Base-by-base conservation (phyloP, 2,888 invertebrate species). In the Hemistola chrysoprasaria region DNA sequence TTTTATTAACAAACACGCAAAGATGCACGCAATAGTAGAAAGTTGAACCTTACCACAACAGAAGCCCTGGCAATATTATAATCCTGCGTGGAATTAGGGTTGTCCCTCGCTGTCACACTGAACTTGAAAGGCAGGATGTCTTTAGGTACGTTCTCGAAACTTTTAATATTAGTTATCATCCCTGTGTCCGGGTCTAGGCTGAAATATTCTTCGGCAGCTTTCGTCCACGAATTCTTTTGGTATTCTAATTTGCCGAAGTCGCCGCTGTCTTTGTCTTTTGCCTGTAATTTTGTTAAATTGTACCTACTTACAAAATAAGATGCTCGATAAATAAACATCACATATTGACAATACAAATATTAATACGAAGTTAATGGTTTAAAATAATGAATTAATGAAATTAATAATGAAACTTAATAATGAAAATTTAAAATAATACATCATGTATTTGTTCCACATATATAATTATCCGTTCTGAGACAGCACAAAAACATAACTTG, bases 181-280 rank as follows among this genome's bases (percentile, higher is more conserved):
- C 97, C 97, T 0, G 95, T 93, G 8, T 91, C 92, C 0, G 91
- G 74, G 50, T 95, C 94, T 16, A 98, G 91, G 16, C 89, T 81
- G 69, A 97, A 95, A 65, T 93, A 95, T 38, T 93, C 92, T 2
- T 90, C 90, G 6, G 79, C 90, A 7, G 75, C 78, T 62, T 71
- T 86, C 22, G 67, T 85, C 89, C 78, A 90, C 0, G 80, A 88
- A 58, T 79, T 87, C 58, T 87, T 87, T 5, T 82, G 84, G 75
- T 96, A 98, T 50, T 92, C 92, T 10, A 98, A 83, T 64, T 92
- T 92, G 1, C 97, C 97, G 71, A 92, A 95, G 50, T 93, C 92
- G 0, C 96, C 96, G 37, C 95, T 94, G 71, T 98, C 98, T 53
- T 92, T 91, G 77, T 98, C 98, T 53, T 93, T 92, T 0, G 98